These are phyloP conservation scores for Drosophila tristis DNA, from an alignment of 1,140 invertebrate genomes.

Conservation along the genomic window DNA sequence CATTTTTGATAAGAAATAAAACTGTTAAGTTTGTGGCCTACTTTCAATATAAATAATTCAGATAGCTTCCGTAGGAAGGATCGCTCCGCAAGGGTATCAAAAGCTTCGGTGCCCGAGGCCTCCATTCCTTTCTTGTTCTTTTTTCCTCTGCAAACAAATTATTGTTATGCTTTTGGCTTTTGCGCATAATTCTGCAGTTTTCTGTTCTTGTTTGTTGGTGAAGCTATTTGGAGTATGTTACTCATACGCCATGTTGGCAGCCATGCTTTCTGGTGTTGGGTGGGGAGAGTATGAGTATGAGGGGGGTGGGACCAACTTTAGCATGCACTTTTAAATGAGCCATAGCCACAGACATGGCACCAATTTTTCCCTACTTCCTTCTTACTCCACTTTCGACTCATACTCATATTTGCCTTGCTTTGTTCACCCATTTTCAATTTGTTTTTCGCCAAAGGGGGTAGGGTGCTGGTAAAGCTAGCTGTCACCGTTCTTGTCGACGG, in stretches of 20 bases:
- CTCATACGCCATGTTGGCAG: conserved; percentile 69
- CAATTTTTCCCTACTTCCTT: conserved; percentile 30
- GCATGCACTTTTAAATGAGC: conserved; percentile 73
- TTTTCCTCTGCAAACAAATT: conserved; percentile 64
- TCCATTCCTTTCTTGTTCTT: conserved; percentile 15
- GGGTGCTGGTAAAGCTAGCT: conserved; percentile 41
- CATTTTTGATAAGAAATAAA: too few relatives aligned
- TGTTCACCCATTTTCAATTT: conserved; percentile 72
- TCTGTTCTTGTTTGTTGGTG: conserved; percentile 43
- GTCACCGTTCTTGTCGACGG: conserved; percentile 50
- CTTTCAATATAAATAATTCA: too few relatives aligned
- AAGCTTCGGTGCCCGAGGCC: too few relatives aligned
- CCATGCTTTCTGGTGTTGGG: too few relatives aligned
- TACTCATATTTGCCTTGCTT: conserved; percentile 33
- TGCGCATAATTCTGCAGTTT: conserved; percentile 79
- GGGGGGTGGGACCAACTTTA: conserved; percentile 17
- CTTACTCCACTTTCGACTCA: conserved; percentile 12
- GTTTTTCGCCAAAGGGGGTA: conserved; percentile 41
- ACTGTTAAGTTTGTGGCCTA: too few relatives aligned
- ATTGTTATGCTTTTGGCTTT: conserved; percentile 80
- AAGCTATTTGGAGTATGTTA: conserved; percentile 76
- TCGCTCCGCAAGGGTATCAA: not conserved
- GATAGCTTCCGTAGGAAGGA: too few relatives aligned
- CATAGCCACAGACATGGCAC: conserved; percentile 62
- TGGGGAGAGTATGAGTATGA: too few relatives aligned